Evolutionary conservation across 2,888 invertebrate genomes (phyloP), one percentile per base, ranked within the genome.

Genomic region (Pammene aurita): DNA sequence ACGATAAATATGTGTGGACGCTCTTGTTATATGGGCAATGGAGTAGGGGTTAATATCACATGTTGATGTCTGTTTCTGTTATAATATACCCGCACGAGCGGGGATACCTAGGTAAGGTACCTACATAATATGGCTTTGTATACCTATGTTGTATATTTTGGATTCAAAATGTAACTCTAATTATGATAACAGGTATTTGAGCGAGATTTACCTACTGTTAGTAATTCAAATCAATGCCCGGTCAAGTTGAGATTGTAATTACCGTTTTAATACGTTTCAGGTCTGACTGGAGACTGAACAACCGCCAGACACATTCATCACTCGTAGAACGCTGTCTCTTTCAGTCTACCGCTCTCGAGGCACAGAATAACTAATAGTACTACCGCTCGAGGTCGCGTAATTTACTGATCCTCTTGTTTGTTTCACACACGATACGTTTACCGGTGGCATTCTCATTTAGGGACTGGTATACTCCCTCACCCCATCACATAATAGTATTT

Each of bases 221-320:
- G 26, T 26, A 26, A 26, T 26, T 26, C 1, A 26, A 26, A 26
- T 26, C 26, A 26, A 26, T 26, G 26, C 1, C 26, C 26, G 26
- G 4, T 26, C 26, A 26, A 26, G 26, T 26, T 26, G 26, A 26
- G 26, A 4, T 26, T 26, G n/a, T 26, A 26, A 1, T 26, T 26
- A 26, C n/a, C n/a, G n/a, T n/a, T n/a, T n/a, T n/a, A n/a, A n/a
- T n/a, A n/a, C n/a, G n/a, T n/a, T n/a, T n/a, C n/a, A n/a, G 41
- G 11, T 38, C 38, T 18, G 13, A 2, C 18, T 13, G 16, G 7
- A 5, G 44, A 18, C 58, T 34, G 58, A 44, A 44, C 58, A 18
- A 35, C 58, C n/a, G 41, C 50, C 62, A 62, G 62, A 62, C 62
- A 18, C 62, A 62, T 62, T 62, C 41, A 62, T 62, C 62, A 62